Conservation (phyloP, 2,113 vertebrate species). For the Cettia cetti region DNA sequence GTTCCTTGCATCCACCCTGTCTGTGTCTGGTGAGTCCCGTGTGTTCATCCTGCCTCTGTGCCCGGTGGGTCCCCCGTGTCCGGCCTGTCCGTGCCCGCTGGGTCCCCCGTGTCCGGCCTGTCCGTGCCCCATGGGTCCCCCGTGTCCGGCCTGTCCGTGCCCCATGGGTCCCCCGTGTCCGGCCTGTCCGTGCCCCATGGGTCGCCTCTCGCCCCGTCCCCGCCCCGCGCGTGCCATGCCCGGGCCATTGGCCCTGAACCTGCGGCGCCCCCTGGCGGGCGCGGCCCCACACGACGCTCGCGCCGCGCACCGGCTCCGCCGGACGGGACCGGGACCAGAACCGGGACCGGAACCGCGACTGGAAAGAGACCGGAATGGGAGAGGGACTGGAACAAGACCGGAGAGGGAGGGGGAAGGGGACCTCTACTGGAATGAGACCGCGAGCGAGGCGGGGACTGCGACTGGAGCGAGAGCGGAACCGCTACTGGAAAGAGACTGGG, state of each 20-base stretch:
- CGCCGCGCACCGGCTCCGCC: background rate
- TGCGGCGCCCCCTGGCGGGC: background rate
- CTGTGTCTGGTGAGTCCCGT: background rate
- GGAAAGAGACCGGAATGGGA: background rate
- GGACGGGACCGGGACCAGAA: background rate
- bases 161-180: rapidly evolving
- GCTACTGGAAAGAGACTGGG: background rate
- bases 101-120: background rate
- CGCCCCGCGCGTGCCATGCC: background rate
- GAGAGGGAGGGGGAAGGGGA: background rate
- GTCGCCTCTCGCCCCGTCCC: background rate
- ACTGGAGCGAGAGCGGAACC: background rate
- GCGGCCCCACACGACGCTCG: rapidly evolving
- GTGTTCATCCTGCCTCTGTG: no score
- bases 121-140: rapidly evolving
- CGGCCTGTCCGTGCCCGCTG: background rate
- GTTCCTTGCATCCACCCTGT: no score
- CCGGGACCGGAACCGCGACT: background rate
- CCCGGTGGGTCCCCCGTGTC: no score
- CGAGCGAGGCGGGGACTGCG: background rate
- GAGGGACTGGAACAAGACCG: background rate
- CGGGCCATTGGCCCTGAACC: background rate
- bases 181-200: rapidly evolving
- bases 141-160: background rate
- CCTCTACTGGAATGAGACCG: background rate